A percentile compares a stretch with the other conserved stretches of the same genome.
Evolutionary conservation across 1,140 invertebrate species (phyloP).

Genomic region (Drosophila pachea): DNA sequence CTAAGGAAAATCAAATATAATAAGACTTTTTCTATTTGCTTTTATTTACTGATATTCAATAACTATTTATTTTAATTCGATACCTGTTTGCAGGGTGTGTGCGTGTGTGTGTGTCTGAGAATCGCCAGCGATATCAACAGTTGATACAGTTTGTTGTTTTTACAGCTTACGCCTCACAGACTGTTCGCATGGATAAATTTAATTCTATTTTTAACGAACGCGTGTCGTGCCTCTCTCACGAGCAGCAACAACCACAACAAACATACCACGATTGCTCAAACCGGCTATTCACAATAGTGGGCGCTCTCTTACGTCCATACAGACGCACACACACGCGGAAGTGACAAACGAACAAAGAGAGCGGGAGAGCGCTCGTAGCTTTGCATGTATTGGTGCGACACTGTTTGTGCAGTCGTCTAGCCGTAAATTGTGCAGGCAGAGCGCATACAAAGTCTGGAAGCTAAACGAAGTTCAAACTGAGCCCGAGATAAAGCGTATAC

Average conservation of each 20-base stretch:
- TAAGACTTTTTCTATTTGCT: neutral
- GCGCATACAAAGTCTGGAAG: slow-evolving; percentile 49
- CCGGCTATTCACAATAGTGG: slow-evolving; percentile 40
- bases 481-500: slow-evolving; percentile 44
- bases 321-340: neutral
- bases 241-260: slow-evolving; percentile 9
- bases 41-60: neutral
- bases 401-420: slow-evolving; percentile 37
- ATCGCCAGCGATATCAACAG: slow-evolving; percentile 34
- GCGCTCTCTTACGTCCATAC: slow-evolving; percentile 11
- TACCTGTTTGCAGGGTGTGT: slow-evolving; percentile 17
- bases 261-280: slow-evolving; percentile 28
- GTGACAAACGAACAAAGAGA: slow-evolving; percentile 4
- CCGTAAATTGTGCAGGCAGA: slow-evolving; percentile 29
- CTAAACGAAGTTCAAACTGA: slow-evolving; percentile 46
- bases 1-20: neutral
- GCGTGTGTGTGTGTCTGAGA: slow-evolving; percentile 13
- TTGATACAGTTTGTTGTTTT: slow-evolving; percentile 26
- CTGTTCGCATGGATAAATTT: neutral
- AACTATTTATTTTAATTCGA: neutral
- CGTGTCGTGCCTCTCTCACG: slow-evolving; percentile 28
- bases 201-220: slow-evolving; percentile 35
- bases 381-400: slow-evolving; percentile 24
- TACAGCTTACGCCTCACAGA: slow-evolving; percentile 22
- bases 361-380: slow-evolving; percentile 19